Evolutionary conservation across 2,888 invertebrate species (phyloP), one percentile per base, ranked within the genome.

Genomic region (Thysanoteuthis rhombus): DNA sequence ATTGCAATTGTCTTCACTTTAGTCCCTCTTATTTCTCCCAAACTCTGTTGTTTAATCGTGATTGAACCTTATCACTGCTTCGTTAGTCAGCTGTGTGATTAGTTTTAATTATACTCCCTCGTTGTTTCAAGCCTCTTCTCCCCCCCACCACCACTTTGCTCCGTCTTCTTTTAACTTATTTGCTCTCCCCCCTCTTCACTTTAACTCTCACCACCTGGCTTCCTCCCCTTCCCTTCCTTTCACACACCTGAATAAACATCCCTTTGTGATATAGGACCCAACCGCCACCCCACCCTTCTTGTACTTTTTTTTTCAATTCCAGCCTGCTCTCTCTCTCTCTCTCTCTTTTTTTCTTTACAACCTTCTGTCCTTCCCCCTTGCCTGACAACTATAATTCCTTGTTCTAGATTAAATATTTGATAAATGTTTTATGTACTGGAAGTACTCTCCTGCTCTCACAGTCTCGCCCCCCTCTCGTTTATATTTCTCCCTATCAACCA

Each of bases 171-270:
- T 32, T n/a, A 25, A 42, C 42, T 39, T 32, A 28, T 12, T 25
- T 32, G 8, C 6, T 36, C 90, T 32, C 28, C 90, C 28, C 39
- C 39, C 25, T 32, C n/a, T 45, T 19, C 28, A 39, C 90, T 90
- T 8, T 90, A 1, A 39, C 39, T 90, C 25, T 52, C 52, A 52
- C 52, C 52, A 52, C 52, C 52, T 52, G 52, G 52, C 39, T 32
- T 19, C 39, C 90, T 10, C 90, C 39, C 91, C 42, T 28, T 19
- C 42, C n/a, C 28, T 75, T 19, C n/a, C 75, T 36, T n/a, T 75
- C 75, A 75, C n/a, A 75, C 75, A 75, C 75, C 75, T 75, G 75
- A 75, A 75, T n/a, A 75, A 75, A 75, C 75, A 75, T 75, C 75
- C 75, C 75, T 75, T 75, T 75, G 75, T 75, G n/a, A 75, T n/a